A percentile compares a stretch with the other conserved stretches of the same genome.
phyloP scores from a whole-genome alignment of 2,797 vertebrate species.

The Falco concolor region DNA sequence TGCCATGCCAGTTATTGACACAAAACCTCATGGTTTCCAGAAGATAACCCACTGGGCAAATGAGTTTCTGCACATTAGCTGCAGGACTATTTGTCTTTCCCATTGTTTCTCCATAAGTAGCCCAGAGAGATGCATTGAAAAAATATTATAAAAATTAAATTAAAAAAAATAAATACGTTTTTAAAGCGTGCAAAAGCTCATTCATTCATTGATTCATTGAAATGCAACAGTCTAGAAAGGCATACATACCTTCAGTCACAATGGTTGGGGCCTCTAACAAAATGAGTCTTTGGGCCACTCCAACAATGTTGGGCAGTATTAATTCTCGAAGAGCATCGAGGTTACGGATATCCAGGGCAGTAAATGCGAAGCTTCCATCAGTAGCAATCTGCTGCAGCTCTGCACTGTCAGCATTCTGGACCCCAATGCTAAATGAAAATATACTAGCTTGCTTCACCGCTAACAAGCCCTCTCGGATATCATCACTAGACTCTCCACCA shows the following conservation, averaged over 20 bases:
- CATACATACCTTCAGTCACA: slow-evolving; percentile 94
- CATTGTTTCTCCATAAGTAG: background rate
- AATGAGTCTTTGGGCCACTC: slow-evolving; percentile 86
- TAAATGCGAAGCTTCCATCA: slow-evolving; percentile 85
- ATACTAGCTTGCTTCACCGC: slow-evolving; percentile 86
- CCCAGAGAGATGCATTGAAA: background rate
- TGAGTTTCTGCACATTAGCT: background rate
- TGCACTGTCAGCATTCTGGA: slow-evolving; percentile 77
- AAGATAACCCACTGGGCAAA: background rate
- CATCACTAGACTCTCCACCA: slow-evolving; percentile 88
- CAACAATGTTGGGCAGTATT: slow-evolving; percentile 84
- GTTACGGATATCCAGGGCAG: slow-evolving; percentile 81
- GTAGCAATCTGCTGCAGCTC: slow-evolving; percentile 89
- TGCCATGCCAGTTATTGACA: background rate
- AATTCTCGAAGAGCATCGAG: slow-evolving; percentile 78
- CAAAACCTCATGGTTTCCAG: background rate
- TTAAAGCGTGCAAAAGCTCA: slow-evolving; percentile 1
- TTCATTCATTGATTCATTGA: background rate
- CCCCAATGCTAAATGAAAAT: slow-evolving; percentile 81
- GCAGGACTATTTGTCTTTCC: background rate
- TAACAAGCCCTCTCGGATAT: slow-evolving; percentile 81
- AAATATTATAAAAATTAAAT: background rate
- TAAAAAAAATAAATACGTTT: background rate
- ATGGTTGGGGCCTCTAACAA: slow-evolving; percentile 83
- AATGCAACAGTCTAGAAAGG: slow-evolving; percentile 51